Conservation (phyloP, 1,140 invertebrate species). For the Lithobius niger region DNA sequence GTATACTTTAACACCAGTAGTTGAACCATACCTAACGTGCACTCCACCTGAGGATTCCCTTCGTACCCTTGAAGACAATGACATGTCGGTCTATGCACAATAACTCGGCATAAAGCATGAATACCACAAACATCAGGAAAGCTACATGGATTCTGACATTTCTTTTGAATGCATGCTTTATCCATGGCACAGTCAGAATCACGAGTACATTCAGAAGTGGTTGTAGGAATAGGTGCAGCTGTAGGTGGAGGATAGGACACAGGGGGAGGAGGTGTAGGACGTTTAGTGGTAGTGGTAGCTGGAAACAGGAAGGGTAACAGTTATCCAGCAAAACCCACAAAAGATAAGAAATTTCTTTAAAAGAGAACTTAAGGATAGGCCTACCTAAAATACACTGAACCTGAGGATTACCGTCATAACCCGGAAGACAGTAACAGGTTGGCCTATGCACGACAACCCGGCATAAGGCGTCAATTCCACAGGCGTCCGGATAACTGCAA, state of each 20-base stretch:
- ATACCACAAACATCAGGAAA: slow-evolving; percentile 22
- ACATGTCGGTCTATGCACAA: slow-evolving; percentile 66
- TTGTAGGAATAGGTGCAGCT: slow-evolving; percentile 65
- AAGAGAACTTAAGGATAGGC: too few species aligned
- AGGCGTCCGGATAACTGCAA: slow-evolving; percentile 20
- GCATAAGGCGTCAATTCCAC: slow-evolving; percentile 38
- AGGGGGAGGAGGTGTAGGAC: slow-evolving; percentile 15
- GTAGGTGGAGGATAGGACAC: slow-evolving; percentile 50
- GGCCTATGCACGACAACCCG: slow-evolving; percentile 64
- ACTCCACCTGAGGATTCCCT: slow-evolving; percentile 42
- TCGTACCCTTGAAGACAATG: slow-evolving; percentile 47
- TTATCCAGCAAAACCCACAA: too few species aligned
- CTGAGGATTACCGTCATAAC: slow-evolving; percentile 46
- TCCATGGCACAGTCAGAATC: slow-evolving; percentile 34
- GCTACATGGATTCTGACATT: slow-evolving; percentile 29
- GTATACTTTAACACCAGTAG: too few species aligned
- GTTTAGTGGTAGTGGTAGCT: slow-evolving; percentile 46
- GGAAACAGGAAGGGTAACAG: too few species aligned
- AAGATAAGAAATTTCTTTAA: too few species aligned
- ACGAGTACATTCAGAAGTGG: slow-evolving; percentile 2
- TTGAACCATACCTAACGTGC: slow-evolving; percentile 29
- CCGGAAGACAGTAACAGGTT: slow-evolving; percentile 53
- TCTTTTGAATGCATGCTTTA: slow-evolving; percentile 27
- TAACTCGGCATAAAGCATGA: slow-evolving; percentile 47
- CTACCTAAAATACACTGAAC: slow-evolving; percentile 31